Percentiles rank a stretch among this genome's conserved stretches.
phyloP scores from a whole-genome alignment of 2,113 vertebrate genomes.

The Pelmatolapia mariae region DNA sequence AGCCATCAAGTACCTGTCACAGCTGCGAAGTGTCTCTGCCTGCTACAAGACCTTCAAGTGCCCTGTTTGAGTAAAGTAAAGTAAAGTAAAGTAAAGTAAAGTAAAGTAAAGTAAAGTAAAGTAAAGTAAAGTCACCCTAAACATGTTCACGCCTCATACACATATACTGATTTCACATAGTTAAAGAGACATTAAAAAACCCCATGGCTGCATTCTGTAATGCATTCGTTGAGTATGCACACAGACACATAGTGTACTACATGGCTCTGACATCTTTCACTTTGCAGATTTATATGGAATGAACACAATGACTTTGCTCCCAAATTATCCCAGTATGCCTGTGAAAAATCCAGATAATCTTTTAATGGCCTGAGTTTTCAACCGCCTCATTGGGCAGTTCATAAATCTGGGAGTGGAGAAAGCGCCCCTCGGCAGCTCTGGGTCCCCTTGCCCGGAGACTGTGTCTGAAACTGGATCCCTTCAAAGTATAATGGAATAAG shows the following conservation, averaged over 20 bases:
- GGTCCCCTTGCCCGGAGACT: background rate
- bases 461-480: constrained; percentile 9
- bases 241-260: background rate
- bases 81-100: background rate
- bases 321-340: constrained; percentile 27
- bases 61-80: background rate
- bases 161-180: background rate
- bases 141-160: background rate
- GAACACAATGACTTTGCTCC: constrained; percentile 33
- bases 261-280: background rate
- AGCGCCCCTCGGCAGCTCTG: background rate
- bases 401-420: constrained; percentile 41
- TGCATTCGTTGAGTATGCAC: background rate
- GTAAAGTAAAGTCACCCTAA: background rate
- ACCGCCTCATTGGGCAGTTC: constrained; percentile 30
- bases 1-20: constrained; percentile 1
- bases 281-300: constrained; percentile 37
- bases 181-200: background rate
- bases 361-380: constrained; percentile 49
- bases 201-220: background rate
- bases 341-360: constrained; percentile 51
- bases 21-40: background rate
- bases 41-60: background rate
- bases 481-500: background rate
- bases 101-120: background rate